phyloP scores from a whole-genome alignment of 2,888 invertebrate species.

The Dryococelus australis region DNA sequence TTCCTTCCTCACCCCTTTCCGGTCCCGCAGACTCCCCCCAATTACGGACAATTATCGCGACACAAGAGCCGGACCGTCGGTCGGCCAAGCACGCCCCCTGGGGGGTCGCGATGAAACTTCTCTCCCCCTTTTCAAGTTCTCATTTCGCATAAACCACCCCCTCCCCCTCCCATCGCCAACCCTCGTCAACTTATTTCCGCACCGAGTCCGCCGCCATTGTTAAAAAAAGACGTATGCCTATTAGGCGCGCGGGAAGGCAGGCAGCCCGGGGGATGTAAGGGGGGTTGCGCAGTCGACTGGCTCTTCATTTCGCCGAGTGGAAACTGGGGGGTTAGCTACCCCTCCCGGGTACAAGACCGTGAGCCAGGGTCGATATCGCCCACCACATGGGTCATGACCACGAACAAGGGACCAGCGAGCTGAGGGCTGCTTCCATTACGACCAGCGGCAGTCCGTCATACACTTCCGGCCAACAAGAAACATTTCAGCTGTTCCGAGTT shows the following conservation, averaged over 20 bases:
- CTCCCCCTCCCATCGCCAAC: not conserved
- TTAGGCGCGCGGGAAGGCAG: conserved; percentile 25
- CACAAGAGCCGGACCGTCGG: conserved; percentile 18
- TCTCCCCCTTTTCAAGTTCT: conserved; percentile 3
- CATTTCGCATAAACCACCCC: conserved; percentile 9
- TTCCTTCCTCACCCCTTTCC: not conserved
- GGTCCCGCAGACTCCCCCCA: not conserved
- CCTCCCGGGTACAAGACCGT: not conserved
- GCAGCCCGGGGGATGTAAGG: not conserved
- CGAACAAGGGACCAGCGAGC: not conserved
- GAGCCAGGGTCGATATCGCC: not conserved
- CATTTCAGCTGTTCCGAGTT: not conserved
- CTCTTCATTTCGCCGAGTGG: conserved; percentile 24
- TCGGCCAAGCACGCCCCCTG: conserved; percentile 6
- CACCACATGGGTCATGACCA: not conserved
- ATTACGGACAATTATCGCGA: conserved; percentile 24
- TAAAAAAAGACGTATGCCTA: conserved; percentile 34
- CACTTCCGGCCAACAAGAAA: not conserved
- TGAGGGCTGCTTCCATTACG: not conserved
- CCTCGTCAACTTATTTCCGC: conserved; percentile 39
- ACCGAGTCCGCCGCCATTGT: conserved; percentile 35
- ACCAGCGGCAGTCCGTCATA: conserved; percentile 35
- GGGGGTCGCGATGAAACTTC: conserved; percentile 5
- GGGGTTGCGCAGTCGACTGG: conserved; percentile 24
- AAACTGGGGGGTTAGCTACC: not conserved